Percentiles rank a stretch among this genome's conserved stretches.
Conservation (phyloP, 1,140 invertebrate species). For the Plectrocnemia conspersa region DNA sequence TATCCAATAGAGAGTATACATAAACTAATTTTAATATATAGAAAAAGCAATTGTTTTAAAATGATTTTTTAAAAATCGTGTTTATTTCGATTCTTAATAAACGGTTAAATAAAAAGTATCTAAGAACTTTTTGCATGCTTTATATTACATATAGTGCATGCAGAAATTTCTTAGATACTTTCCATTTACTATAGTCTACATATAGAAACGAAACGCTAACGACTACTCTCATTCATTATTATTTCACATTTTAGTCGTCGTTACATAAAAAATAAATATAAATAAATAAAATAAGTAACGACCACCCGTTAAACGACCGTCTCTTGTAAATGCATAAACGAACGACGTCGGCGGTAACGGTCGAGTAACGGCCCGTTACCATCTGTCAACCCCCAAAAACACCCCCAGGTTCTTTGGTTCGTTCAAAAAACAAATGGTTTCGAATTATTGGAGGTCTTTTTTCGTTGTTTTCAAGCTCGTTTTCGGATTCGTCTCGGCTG, state of each 20-base stretch:
- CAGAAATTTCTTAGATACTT: no score
- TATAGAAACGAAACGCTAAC: no score
- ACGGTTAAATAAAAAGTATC: no score
- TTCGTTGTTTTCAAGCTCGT: conserved; percentile 2
- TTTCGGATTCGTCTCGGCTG: neutral
- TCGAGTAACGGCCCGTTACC: conserved; percentile 8
- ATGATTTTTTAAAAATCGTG: no score
- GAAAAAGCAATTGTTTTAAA: no score
- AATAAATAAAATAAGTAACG: neutral
- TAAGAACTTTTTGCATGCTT: no score
- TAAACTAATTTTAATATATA: no score
- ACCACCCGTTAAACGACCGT: neutral
- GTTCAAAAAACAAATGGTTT: conserved; percentile 5
- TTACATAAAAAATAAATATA: neutral
- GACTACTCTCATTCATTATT: no score
- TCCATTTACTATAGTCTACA: no score
- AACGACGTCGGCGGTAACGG: neutral
- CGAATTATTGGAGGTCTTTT: conserved; percentile 5
- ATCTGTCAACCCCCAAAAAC: conserved; percentile 1
- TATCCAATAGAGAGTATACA: no score
- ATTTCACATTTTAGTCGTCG: neutral
- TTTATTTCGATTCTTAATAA: no score
- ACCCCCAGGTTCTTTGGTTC: neutral
- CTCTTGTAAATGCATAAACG: conserved; percentile 7
- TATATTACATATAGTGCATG: no score